A percentile compares a stretch with the other conserved stretches of the same genome.
Conservation (phyloP, 2,797 vertebrate species). For the Threskiornis aethiopicus region DNA sequence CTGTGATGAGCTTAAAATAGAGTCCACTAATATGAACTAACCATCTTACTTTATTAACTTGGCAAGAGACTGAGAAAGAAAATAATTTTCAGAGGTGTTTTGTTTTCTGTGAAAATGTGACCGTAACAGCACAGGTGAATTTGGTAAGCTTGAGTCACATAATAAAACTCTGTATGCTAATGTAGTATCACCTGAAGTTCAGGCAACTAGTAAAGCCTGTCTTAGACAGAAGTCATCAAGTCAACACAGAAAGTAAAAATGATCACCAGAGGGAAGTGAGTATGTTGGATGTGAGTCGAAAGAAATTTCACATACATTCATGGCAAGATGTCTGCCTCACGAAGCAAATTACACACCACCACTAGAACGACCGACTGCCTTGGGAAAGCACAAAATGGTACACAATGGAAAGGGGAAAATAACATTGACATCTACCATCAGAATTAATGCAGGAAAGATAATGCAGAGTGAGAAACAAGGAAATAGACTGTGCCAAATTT, state of each 20-base stretch:
- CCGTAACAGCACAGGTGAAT: neutral
- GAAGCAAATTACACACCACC: conserved; percentile 13
- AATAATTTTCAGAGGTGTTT: neutral
- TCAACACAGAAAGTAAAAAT: neutral
- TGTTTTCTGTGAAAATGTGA: neutral
- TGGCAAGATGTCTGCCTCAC: conserved; percentile 18
- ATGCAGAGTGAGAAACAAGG: neutral
- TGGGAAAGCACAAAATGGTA: conserved; percentile 41
- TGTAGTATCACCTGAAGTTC: neutral
- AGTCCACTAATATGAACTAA: neutral
- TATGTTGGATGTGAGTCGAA: neutral
- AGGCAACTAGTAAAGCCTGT: neutral
- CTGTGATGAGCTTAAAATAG: neutral
- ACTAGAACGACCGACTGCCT: conserved; percentile 17
- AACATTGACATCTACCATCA: neutral
- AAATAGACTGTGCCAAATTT: neutral
- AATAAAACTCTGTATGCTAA: neutral
- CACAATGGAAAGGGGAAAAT: neutral
- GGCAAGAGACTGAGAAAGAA: neutral
- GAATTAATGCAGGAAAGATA: conserved; percentile 3
- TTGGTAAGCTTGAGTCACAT: neutral
- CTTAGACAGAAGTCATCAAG: neutral
- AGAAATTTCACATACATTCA: neutral
- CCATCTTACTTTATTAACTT: neutral
- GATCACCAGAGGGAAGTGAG: conserved; percentile 3